Percentiles rank a stretch among this genome's conserved stretches.
Evolutionary conservation across 2,888 invertebrate species (phyloP).

Genomic region (Emmelina monodactyla): DNA sequence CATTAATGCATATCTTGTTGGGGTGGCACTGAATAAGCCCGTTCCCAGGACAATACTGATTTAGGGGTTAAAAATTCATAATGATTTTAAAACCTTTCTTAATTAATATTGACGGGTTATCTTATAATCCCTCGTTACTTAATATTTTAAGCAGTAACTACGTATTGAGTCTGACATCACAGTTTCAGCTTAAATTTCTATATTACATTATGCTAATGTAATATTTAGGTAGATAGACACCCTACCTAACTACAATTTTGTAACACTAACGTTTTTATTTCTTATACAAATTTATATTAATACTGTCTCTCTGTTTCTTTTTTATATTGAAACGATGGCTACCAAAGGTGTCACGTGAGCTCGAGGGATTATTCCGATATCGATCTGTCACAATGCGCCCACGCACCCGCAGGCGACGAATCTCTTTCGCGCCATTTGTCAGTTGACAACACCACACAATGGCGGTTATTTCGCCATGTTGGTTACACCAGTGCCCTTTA

Average conservation of each 20-base stretch:
- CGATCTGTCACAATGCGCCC: slow-evolving; percentile 29
- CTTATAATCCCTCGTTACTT: no score
- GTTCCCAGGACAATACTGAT: no score
- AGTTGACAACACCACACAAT: slow-evolving; percentile 27
- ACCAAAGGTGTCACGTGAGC: no score
- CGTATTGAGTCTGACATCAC: no score
- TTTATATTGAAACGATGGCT: no score
- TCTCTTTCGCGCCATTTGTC: slow-evolving; percentile 35
- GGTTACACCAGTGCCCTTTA: slow-evolving; percentile 36
- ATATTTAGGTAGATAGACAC: neutral
- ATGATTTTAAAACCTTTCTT: no score
- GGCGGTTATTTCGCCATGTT: slow-evolving; percentile 49
- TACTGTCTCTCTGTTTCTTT: no score
- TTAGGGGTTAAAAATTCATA: no score
- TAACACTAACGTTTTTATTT: neutral
- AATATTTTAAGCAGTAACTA: no score
- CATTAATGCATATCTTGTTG: slow-evolving; percentile 39
- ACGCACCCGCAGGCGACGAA: slow-evolving; percentile 19
- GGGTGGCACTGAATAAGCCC: slow-evolving; percentile 4
- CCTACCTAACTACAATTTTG: neutral
- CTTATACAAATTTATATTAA: no score
- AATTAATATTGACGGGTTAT: slow-evolving; percentile 1
- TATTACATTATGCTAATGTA: neutral
- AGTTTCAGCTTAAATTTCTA: slow-evolving; percentile 2
- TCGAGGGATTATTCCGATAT: slow-evolving; percentile 43